Percentiles rank a stretch among this genome's conserved stretches.
phyloP scores from a whole-genome alignment of 2,888 invertebrate species.

The Erannis defoliaria region DNA sequence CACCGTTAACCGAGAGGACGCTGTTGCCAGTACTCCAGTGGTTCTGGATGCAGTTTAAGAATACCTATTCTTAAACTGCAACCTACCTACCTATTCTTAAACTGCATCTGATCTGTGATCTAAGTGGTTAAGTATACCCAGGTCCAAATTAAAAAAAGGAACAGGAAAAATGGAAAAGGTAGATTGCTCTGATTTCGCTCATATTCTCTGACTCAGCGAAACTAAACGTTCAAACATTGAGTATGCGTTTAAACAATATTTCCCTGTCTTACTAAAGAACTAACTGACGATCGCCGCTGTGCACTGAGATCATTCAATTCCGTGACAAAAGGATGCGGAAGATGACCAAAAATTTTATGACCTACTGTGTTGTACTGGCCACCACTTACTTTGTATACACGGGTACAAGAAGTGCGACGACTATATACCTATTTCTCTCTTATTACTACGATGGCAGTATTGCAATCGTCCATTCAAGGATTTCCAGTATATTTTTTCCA shows the following conservation, averaged over 20 bases:
- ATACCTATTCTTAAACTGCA: too few relatives aligned
- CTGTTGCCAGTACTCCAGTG: too few relatives aligned
- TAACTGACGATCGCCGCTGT: background rate
- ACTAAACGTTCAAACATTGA: too few relatives aligned
- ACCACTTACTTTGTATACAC: background rate
- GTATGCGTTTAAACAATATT: background rate
- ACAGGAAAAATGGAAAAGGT: too few relatives aligned
- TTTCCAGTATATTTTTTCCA: slow-evolving; percentile 40
- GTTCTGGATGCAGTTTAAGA: too few relatives aligned
- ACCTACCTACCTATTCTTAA: too few relatives aligned
- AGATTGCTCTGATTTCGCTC: too few relatives aligned
- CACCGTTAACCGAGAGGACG: too few relatives aligned
- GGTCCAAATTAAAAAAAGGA: too few relatives aligned
- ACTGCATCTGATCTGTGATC: too few relatives aligned
- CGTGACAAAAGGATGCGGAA: slow-evolving; percentile 14
- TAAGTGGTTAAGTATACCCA: too few relatives aligned
- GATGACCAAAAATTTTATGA: slow-evolving; percentile 6
- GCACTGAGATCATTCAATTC: slow-evolving; percentile 11
- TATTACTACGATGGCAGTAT: slow-evolving; percentile 40
- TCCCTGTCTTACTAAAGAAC: background rate
- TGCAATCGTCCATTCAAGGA: slow-evolving; percentile 51
- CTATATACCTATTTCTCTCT: background rate
- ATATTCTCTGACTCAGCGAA: too few relatives aligned
- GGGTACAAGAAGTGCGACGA: background rate
- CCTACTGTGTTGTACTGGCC: slow-evolving; percentile 1